Base-by-base conservation (phyloP, 1,140 invertebrate genomes). In the Protaetia brevitarsis region DNA sequence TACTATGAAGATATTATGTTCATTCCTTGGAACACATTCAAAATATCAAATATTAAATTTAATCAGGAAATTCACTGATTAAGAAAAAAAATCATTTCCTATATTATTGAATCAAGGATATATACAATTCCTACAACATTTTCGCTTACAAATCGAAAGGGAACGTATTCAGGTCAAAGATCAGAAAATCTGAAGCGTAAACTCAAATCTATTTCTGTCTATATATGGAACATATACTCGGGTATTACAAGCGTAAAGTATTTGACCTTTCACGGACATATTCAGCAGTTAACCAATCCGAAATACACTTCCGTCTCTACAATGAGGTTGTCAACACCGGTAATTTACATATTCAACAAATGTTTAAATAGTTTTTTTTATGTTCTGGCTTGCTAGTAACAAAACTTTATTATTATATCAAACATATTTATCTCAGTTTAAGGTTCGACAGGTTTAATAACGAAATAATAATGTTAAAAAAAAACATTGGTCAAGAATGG, bases 211-310 rank as follows among this genome's bases (percentile, higher is more conserved):
- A 23, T 23, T 51, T 51, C 6, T 51, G 16, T 19, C 8, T 51
- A 51, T 23, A 51, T 34, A n/a, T 34, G 31, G 31, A 34, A 34
- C 31, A 34, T 51, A 51, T 51, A 51, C 41, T 19, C 26, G 13
- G 26, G 19, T 19, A 23, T 19, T 51, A 23, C 41, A 51, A 19
- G 19, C 41, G 41, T 51, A 51, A 19, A 51, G 41, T 51, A 51
- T 51, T 51, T 51, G 41, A 51, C 41, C 41, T 51, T 51, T 51
- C 41, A 51, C 41, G 41, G 41, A 51, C 41, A 51, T 23, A 51
- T 19, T 51, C 13, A 51, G 26, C 26, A 51, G 41, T 8, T 8
- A 51, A 51, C 41, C 41, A 51, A 51, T 51, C 41, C 41, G 19
- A 51, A 51, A 21, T 6, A 6, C 10, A 51, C 41, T 51, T 51